phyloP scores from a whole-genome alignment of 2,113 vertebrate species.

The Callorhinus ursinus region DNA sequence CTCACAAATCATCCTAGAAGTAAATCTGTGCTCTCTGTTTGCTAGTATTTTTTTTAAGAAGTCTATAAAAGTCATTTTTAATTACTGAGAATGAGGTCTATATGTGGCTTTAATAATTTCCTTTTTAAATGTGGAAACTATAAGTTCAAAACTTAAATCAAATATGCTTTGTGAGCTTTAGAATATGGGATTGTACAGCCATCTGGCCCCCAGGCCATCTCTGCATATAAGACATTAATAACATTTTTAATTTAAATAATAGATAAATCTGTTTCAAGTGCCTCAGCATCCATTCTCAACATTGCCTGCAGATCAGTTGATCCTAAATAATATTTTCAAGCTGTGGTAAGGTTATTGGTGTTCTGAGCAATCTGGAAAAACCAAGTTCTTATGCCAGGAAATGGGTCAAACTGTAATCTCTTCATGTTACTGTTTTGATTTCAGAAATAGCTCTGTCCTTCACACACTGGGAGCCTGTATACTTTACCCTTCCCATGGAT shows the following conservation, averaged over 20 bases:
- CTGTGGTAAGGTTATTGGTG: conserved; percentile 76
- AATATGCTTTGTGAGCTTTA: conserved; percentile 62
- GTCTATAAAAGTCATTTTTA: conserved; percentile 64
- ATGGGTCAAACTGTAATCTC: conserved; percentile 77
- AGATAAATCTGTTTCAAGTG: conserved; percentile 75
- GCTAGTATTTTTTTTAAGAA: not conserved
- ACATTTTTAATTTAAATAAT: conserved; percentile 80
- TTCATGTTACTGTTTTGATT: conserved; percentile 77
- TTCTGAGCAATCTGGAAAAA: conserved; percentile 78
- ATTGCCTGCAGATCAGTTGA: conserved; percentile 73
- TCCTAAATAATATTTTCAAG: conserved; percentile 81
- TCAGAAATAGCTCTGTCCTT: conserved; percentile 74
- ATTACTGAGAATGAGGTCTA: conserved; percentile 14
- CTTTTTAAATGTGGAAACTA: conserved; percentile 49
- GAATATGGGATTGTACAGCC: conserved; percentile 33
- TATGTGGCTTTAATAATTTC: conserved; percentile 53
- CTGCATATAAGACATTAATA: conserved; percentile 72
- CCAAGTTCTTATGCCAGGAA: conserved; percentile 72
- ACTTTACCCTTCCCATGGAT: conserved; percentile 52
- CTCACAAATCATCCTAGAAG: conserved; percentile 33
- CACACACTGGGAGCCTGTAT: conserved; percentile 37
- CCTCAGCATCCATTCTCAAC: conserved; percentile 48
- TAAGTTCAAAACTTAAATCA: conserved; percentile 68
- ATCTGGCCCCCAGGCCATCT: conserved; percentile 68
- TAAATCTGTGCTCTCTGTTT: not conserved